Percentiles rank a stretch among this genome's conserved stretches.
phyloP scores from a whole-genome alignment of 1,140 invertebrate genomes.

The Heliconius melpomene region DNA sequence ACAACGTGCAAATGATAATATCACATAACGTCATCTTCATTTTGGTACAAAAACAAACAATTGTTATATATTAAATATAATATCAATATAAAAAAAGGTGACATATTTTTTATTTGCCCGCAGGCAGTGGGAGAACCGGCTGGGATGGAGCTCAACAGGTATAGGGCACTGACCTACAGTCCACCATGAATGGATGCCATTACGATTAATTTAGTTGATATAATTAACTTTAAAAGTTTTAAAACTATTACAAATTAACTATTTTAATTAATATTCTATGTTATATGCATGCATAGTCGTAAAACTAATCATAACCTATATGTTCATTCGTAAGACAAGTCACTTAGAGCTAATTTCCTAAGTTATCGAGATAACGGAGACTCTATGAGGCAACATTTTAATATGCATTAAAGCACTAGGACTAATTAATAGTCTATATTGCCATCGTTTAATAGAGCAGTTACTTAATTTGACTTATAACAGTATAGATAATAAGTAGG shows the following conservation, averaged over 20 bases:
- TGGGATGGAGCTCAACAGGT: conserved; percentile 70
- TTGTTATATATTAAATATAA: conserved; percentile 17
- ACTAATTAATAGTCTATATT: neutral
- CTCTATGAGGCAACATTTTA: neutral
- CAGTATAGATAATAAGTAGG: conserved; percentile 48
- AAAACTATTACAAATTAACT: neutral
- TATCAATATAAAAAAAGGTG: conserved; percentile 25
- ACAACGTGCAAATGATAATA: neutral
- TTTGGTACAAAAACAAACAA: conserved; percentile 37
- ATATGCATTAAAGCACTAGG: neutral
- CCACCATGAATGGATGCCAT: conserved; percentile 62
- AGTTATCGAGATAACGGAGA: neutral
- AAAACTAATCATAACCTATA: neutral
- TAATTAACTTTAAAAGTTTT: neutral
- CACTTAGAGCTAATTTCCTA: neutral
- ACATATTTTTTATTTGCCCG: conserved; percentile 43
- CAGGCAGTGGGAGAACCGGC: conserved; percentile 62
- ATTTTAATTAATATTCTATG: neutral
- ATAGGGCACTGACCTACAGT: conserved; percentile 76
- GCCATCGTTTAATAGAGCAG: neutral
- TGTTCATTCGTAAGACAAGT: neutral
- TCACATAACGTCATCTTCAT: neutral
- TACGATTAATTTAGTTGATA: conserved; percentile 4
- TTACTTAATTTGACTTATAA: neutral
- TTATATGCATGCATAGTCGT: neutral